These are phyloP conservation scores for Ceratosolen fusciceps DNA, from an alignment of 1,140 invertebrate species.

Conservation along the genomic window DNA sequence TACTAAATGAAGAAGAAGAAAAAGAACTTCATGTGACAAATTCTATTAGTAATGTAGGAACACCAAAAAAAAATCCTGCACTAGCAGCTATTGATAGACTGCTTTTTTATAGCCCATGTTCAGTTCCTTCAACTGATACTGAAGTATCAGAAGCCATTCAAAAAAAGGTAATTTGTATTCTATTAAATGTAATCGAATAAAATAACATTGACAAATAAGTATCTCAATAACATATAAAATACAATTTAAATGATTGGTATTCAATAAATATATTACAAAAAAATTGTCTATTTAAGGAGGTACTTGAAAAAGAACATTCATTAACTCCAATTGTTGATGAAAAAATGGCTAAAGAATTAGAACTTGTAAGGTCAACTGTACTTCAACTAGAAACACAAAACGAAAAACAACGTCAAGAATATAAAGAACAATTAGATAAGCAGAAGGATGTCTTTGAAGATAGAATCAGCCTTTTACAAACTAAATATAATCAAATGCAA, in stretches of 20 bases:
- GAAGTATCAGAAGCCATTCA: slow-evolving; percentile 52
- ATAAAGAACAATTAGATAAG: slow-evolving; percentile 60
- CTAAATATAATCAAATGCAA: slow-evolving; percentile 64
- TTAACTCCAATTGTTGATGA: slow-evolving; percentile 57
- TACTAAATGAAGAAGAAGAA: slow-evolving; percentile 55
- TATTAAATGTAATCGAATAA: not conserved
- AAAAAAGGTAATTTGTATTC: slow-evolving; percentile 55
- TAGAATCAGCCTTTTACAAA: slow-evolving; percentile 55
- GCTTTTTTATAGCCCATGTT: slow-evolving; percentile 65
- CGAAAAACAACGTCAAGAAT: slow-evolving; percentile 61
- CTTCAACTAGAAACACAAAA: slow-evolving; percentile 63
- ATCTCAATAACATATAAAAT: too few relatives aligned
- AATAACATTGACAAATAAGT: too few relatives aligned
- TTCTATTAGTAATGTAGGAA: slow-evolving; percentile 52
- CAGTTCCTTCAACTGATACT: slow-evolving; percentile 54
- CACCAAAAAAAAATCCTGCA: slow-evolving; percentile 63
- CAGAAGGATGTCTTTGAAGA: slow-evolving; percentile 60
- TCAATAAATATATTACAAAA: too few relatives aligned
- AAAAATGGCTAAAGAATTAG: slow-evolving; percentile 65
- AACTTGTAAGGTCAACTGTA: slow-evolving; percentile 61
- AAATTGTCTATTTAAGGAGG: slow-evolving; percentile 52
- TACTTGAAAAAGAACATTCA: slow-evolving; percentile 54
- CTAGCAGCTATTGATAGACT: slow-evolving; percentile 69
- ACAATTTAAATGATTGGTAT: too few relatives aligned
- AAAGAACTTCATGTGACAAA: slow-evolving; percentile 61